Conservation (phyloP, 2,113 vertebrate species). For the Motacilla tschutschensis region DNA sequence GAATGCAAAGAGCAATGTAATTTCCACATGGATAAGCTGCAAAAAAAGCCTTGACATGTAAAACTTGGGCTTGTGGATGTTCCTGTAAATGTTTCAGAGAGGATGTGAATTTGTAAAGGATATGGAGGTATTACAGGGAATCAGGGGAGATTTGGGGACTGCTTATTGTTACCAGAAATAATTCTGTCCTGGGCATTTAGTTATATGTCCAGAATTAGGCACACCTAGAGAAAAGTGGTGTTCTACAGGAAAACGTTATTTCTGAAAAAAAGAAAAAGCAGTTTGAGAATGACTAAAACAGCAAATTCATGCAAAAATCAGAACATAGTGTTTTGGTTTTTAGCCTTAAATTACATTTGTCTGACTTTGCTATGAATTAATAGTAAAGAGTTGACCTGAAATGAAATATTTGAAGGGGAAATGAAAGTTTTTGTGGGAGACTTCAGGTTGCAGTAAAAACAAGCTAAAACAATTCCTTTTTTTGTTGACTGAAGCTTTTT, state of each 20-base stretch:
- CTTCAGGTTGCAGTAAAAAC: not conserved
- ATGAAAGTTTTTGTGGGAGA: not conserved
- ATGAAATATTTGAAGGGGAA: not conserved
- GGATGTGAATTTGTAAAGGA: not conserved
- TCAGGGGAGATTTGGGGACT: not conserved
- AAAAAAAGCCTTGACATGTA: not conserved
- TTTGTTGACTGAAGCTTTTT: not conserved
- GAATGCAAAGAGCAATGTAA: not conserved
- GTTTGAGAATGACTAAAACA: not conserved
- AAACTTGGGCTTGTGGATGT: not conserved
- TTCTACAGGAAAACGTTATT: not conserved
- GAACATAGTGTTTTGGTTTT: not conserved
- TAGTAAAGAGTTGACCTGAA: not conserved
- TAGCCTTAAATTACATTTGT: not conserved
- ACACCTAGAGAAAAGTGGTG: not conserved
- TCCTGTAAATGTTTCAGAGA: not conserved
- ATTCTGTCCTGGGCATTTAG: not conserved
- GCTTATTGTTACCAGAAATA: not conserved
- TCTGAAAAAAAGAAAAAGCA: not conserved
- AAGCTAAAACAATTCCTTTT: not conserved
- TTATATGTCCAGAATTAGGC: not conserved
- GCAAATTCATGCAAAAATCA: not conserved
- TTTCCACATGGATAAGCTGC: slow-evolving; percentile 1
- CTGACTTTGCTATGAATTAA: not conserved
- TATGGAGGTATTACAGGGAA: not conserved